These are phyloP conservation scores for Perccottus glenii DNA, from an alignment of 2,113 vertebrate genomes.

Conservation along the genomic window DNA sequence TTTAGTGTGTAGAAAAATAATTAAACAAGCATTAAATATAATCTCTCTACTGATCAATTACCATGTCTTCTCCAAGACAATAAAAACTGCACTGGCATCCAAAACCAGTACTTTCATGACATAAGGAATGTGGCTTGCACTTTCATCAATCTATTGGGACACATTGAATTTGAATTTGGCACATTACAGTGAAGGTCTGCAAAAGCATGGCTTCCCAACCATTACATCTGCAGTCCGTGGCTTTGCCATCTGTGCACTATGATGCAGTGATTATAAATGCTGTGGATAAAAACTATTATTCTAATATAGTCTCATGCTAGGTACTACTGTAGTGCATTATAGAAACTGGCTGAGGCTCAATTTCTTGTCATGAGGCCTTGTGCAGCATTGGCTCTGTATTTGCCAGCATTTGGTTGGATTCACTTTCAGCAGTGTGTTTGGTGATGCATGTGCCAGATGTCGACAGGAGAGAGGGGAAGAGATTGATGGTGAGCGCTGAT, in stretches of 20 bases:
- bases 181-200: constrained; percentile 17
- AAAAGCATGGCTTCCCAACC: constrained; percentile 8
- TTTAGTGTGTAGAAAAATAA: no score
- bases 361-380: constrained; percentile 47
- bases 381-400: constrained; percentile 36
- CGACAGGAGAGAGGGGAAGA: constrained; percentile 61
- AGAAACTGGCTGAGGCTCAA: constrained; percentile 41
- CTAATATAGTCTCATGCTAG: constrained; percentile 41
- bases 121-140: not conserved
- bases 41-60: no score
- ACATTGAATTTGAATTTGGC: constrained; percentile 6
- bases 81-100: constrained; percentile 7
- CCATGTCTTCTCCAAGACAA: no score
- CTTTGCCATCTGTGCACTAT: constrained; percentile 41
- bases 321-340: constrained; percentile 50
- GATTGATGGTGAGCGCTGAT: constrained; percentile 78
- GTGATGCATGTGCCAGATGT: constrained; percentile 73
- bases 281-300: constrained; percentile 44
- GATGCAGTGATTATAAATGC: constrained; percentile 41
- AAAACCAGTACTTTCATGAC: not conserved
- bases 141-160: constrained; percentile 3
- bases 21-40: no score
- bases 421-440: constrained; percentile 62
- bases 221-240: constrained; percentile 22
- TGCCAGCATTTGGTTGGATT: constrained; percentile 52